phyloP scores from a whole-genome alignment of 37 sponge, comb jelly and placozoan species.

The Chondrosia reniformis region DNA sequence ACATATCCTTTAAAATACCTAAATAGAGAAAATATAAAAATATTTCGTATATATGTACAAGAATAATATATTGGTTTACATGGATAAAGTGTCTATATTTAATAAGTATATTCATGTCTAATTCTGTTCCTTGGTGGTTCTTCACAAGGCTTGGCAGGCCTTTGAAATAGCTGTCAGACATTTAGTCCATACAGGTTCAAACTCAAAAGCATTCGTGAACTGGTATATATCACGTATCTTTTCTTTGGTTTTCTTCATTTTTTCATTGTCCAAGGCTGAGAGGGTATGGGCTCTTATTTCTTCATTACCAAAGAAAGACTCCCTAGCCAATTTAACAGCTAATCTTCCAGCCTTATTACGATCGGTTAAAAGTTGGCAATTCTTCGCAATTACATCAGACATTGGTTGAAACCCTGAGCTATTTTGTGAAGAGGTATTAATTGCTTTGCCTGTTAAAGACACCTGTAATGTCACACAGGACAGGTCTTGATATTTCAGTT shows the following conservation, averaged over 20 bases:
- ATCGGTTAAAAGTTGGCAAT: not conserved
- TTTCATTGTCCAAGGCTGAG: not conserved
- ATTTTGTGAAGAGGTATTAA: too few species aligned
- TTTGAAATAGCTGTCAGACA: conserved; percentile 3
- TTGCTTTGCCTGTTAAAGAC: too few species aligned
- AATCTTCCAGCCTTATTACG: not conserved
- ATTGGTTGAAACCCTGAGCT: too few species aligned
- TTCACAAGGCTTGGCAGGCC: conserved; percentile 9
- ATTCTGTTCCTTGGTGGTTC: too few species aligned
- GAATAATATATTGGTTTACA: too few species aligned
- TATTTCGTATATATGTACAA: too few species aligned
- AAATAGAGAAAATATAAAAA: too few species aligned
- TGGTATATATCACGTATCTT: not conserved
- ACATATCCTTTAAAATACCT: too few species aligned
- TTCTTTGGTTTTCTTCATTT: conserved; percentile 3
- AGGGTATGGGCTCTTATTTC: not conserved
- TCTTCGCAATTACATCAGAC: not conserved
- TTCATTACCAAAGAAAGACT: conserved; percentile 13
- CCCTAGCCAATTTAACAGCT: conserved; percentile 4
- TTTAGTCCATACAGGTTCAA: conserved; percentile 14
- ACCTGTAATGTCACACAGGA: too few species aligned
- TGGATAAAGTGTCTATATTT: too few species aligned
- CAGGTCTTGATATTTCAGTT: too few species aligned
- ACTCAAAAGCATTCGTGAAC: conserved; percentile 1
- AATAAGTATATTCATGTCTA: too few species aligned